These are phyloP conservation scores for Limnephilus lunatus DNA, from an alignment of 2,888 invertebrate genomes.

Conservation along the genomic window DNA sequence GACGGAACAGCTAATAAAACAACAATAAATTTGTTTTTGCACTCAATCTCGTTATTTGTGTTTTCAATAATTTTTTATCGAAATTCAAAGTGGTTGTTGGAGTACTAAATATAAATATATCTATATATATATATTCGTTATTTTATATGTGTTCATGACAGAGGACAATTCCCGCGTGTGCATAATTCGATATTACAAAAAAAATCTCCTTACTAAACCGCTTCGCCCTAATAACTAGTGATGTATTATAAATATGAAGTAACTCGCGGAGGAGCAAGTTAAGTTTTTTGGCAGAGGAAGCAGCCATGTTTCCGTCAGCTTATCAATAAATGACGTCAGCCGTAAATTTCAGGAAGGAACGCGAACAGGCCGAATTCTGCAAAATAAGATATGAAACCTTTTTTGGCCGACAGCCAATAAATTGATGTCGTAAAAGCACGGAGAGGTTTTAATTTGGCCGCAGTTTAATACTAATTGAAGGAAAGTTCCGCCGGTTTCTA, in stretches of 20 bases:
- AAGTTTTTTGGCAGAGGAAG: conserved; percentile 48
- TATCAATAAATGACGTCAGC: conserved; percentile 51
- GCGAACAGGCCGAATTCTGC: conserved; percentile 20
- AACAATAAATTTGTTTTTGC: no score
- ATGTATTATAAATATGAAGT: background rate
- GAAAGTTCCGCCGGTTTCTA: background rate
- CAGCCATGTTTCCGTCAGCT: conserved; percentile 43
- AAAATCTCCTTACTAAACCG: no score
- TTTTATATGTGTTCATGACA: no score
- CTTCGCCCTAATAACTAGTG: background rate
- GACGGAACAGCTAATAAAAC: no score
- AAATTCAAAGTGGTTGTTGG: no score
- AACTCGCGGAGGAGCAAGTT: conserved; percentile 25
- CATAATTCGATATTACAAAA: no score
- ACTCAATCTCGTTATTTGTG: no score
- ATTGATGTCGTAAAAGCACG: conserved; percentile 41
- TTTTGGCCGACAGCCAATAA: conserved; percentile 41
- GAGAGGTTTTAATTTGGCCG: conserved; percentile 31
- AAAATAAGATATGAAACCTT: conserved; percentile 47
- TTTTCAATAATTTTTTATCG: no score
- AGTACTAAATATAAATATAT: no score
- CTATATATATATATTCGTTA: no score
- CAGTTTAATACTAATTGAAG: conserved; percentile 37
- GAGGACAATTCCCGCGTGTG: no score
- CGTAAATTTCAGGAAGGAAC: conserved; percentile 39